Conservation (phyloP, 2,888 invertebrate species). For the Beris chalybata region DNA sequence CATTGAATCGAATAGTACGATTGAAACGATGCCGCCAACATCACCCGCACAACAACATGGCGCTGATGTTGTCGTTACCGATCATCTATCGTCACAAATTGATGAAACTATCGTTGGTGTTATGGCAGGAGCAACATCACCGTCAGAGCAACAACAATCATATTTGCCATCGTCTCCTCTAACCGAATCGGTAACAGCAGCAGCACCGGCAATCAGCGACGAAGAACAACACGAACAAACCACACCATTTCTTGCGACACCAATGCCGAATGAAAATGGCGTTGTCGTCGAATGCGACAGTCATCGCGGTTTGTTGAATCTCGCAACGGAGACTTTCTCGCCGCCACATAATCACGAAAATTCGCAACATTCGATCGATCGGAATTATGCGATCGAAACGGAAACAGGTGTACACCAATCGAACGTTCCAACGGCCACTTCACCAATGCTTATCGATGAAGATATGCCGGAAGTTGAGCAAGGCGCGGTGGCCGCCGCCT, state of each 20-base stretch:
- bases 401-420: not conserved
- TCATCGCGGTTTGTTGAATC: not conserved
- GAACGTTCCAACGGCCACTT: too few species aligned
- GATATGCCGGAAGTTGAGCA: not conserved
- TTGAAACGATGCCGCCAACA: too few species aligned
- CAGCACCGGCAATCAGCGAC: not conserved
- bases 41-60: too few species aligned
- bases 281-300: too few species aligned
- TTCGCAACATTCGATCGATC: not conserved
- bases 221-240: not conserved
- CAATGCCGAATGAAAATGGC: not conserved
- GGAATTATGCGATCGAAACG: not conserved
- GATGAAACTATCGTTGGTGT: too few species aligned
- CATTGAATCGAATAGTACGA: too few species aligned
- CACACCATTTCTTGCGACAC: not conserved
- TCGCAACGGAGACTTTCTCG: not conserved
- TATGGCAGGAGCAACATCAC: too few species aligned
- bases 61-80: too few species aligned
- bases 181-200: slow-evolving; percentile 18
- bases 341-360: slow-evolving; percentile 21
- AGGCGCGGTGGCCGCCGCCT: not conserved
- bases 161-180: too few species aligned
- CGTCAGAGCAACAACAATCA: too few species aligned
- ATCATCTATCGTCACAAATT: too few species aligned
- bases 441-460: too few species aligned